Evolutionary conservation across 2,797 vertebrate genomes (phyloP).

Genomic region (Lagocephalus sceleratus): DNA sequence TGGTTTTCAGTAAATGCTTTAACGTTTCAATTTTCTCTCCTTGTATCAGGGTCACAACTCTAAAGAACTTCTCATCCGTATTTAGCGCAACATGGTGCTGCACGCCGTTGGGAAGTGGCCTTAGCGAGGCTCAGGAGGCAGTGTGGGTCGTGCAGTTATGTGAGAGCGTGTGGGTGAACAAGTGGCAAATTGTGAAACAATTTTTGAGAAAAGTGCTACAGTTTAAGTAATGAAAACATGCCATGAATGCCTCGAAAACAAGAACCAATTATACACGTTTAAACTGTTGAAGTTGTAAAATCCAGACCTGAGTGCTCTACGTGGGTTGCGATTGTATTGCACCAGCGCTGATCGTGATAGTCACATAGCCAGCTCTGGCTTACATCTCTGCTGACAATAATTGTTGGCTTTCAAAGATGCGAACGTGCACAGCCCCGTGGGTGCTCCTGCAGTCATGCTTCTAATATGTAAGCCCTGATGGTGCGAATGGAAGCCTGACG

Average conservation of each 20-base stretch:
- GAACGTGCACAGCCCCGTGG: conserved; percentile 22
- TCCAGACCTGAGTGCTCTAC: neutral
- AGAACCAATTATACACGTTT: neutral
- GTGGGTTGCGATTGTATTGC: neutral
- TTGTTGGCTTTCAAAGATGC: conserved; percentile 38
- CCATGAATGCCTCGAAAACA: neutral
- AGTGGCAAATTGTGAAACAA: neutral
- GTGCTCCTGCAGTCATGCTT: conserved; percentile 26
- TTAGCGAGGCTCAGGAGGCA: neutral
- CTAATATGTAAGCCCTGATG: conserved; percentile 18
- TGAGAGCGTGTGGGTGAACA: neutral
- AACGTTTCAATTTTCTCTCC: conserved; percentile 4
- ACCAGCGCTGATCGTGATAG: conserved; percentile 32
- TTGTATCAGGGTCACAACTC: conserved; percentile 1
- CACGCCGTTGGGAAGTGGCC: neutral
- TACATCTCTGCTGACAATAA: conserved; percentile 39
- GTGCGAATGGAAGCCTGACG: conserved; percentile 16
- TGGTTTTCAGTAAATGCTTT: conserved; percentile 1
- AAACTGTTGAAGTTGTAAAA: conserved; percentile 2
- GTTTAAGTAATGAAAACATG: neutral
- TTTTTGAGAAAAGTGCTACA: neutral
- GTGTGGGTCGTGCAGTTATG: neutral
- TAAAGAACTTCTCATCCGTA: neutral
- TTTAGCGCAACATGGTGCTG: neutral
- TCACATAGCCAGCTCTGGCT: conserved; percentile 30